These are phyloP conservation scores for Psococerastis gibbosa DNA, from an alignment of 2,888 invertebrate genomes.

Conservation along the genomic window DNA sequence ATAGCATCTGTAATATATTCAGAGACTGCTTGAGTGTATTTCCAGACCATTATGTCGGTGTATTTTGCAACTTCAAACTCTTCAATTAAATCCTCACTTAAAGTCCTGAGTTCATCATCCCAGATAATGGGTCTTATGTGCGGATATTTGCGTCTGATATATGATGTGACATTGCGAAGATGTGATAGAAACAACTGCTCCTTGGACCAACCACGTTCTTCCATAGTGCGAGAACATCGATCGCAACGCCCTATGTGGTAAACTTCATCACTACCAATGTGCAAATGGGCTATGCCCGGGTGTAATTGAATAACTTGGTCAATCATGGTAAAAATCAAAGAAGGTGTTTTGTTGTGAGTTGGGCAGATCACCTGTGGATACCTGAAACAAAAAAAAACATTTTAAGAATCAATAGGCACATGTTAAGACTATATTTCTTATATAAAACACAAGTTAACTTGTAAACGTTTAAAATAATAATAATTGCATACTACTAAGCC, in stretches of 20 bases:
- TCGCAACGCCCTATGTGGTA: constrained; percentile 45
- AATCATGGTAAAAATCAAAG: constrained; percentile 44
- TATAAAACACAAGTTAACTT: too few species aligned
- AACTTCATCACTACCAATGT: constrained; percentile 73
- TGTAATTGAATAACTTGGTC: constrained; percentile 44
- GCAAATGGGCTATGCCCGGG: constrained; percentile 35
- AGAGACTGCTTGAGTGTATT: constrained; percentile 32
- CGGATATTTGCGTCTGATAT: constrained; percentile 30
- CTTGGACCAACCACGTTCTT: constrained; percentile 26
- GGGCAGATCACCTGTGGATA: constrained; percentile 45
- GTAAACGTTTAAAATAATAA: too few species aligned
- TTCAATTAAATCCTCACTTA: constrained; percentile 29
- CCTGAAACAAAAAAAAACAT: background rate
- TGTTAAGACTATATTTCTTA: too few species aligned
- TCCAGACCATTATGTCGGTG: constrained; percentile 52
- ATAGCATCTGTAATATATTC: constrained; percentile 27
- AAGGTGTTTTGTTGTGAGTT: constrained; percentile 34
- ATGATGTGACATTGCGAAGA: constrained; percentile 31
- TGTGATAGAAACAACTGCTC: constrained; percentile 42
- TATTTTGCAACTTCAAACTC: constrained; percentile 28
- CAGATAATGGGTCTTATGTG: constrained; percentile 45
- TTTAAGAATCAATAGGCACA: background rate
- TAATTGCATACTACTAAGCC: too few species aligned
- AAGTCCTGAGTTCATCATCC: constrained; percentile 60
- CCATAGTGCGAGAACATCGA: constrained; percentile 26